Evolutionary conservation across 37 sponge, comb jelly and placozoan species (phyloP), one percentile per base, ranked within the genome.

Genomic region (Cladorhizidae sp.): DNA sequence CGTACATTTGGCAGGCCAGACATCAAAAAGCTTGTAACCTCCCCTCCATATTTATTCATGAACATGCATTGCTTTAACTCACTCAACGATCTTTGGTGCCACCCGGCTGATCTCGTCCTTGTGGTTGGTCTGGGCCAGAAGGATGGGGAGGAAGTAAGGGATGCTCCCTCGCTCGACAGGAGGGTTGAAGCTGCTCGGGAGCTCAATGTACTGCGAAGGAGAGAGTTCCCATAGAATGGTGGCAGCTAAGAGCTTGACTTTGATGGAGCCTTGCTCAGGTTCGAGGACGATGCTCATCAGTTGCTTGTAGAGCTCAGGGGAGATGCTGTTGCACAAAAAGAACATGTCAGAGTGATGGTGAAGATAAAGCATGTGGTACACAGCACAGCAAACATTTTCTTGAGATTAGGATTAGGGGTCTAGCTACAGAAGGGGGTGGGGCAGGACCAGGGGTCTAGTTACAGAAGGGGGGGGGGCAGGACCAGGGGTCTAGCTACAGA

Each of bases 241-340:
- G 28, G 75, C 69, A 21, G 86, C 85, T 51, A 93, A 36, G 2
- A 93, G 69, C 25, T 89, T 51, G 18, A 85, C 37, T 8, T 62
- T 59, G 23, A 78, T 9, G 1, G 86, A 40, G 18, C 93, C 93
- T 67, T 93, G 89, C 42, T 93, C 93, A 21, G 93, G 93, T 38
- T 93, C 93, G 26, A 88, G 58, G 45, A 88, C 77, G 33, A 88
- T 67, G 33, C 56, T 69, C 21, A 57, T 56, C 73, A 93, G 79
- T 25, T 77, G 72, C 23, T 50, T 39, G 52, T 63, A 80, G 1
- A 85, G 45, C 29, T 56, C 40, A 29, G 77, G 28, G 22, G 63
- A 42, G 0, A 82, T 43, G 73, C 87, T 86, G 67, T 31, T 45
- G 49, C 9, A 45, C 49, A 45, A 59, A 54, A 54, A 54, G 12